Evolutionary conservation across 2,113 vertebrate genomes (phyloP), one percentile per base, ranked within the genome.

Genomic region (Triplophysa siluroides): DNA sequence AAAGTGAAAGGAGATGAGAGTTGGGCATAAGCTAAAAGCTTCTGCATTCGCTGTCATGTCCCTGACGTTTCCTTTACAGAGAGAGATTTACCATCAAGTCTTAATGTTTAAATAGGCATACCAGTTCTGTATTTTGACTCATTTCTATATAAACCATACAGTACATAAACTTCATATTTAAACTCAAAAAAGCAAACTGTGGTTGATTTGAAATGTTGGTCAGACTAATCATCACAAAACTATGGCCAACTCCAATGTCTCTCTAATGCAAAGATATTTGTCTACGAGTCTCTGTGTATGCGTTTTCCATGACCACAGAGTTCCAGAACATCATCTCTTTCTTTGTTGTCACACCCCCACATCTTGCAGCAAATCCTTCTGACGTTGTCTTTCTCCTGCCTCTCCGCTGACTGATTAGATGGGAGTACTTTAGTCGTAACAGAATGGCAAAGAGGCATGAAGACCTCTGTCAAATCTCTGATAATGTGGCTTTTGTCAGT

Each of bases 401-500:
- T 87, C 88, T 83, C 41, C 67, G 82, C 64, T 86, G 87, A 88
- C 81, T 85, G 83, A 81, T 85, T 23, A 14, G 23, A 62, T 19
- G 62, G 47, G 45, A 54, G 60, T 18, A 52, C 64, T 76, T 76
- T 8, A 65, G 19, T 7, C 50, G 43, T 80, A 86, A 89, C 79
- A 86, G 85, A 85, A 78, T 63, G 79, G 87, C 88, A 76, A 77
- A 64, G 80, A 81, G 81, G 83, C 79, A 85, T 47, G 60, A 16
- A 76, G 87, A 81, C 86, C 10, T 85, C 83, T 78, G 80, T 83
- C 83, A 87, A 84, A 69, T 85, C 56, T 82, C 80, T 10, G 8
- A 91, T 87, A 92, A 88, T 82, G 78, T 26, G 2, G 54, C 82
- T 72, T 84, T 86, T 90, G 89, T 91, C 75, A 81, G 73, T 76